phyloP scores from a whole-genome alignment of 2,113 vertebrate genomes.

The Raja brachyura region DNA sequence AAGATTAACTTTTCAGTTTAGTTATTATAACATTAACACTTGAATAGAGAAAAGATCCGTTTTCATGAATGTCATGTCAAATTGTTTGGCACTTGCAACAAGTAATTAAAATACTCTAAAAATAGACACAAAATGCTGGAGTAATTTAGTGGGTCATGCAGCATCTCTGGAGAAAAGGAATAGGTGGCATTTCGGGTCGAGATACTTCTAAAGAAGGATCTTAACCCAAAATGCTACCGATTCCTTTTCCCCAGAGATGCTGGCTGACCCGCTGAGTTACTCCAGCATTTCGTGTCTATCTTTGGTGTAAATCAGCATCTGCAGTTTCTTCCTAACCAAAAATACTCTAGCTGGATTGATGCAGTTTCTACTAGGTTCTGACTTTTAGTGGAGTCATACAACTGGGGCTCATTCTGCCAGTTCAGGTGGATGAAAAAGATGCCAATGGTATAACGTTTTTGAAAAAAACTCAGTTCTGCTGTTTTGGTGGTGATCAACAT shows the following conservation, averaged over 20 bases:
- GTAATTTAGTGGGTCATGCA: too few species aligned
- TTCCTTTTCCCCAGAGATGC: too few species aligned
- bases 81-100: neutral
- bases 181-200: too few species aligned
- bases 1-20: neutral
- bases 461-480: too few species aligned
- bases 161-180: too few species aligned
- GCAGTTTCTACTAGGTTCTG: neutral
- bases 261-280: too few species aligned
- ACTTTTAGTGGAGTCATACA: neutral
- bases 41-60: neutral
- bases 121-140: too few species aligned
- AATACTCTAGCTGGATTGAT: neutral
- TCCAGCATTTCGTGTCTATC: too few species aligned
- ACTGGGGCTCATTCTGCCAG: neutral
- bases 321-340: neutral
- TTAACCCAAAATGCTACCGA: too few species aligned
- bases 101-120: neutral
- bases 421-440: neutral
- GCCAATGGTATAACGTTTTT: neutral
- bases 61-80: neutral
- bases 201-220: too few species aligned
- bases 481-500: neutral
- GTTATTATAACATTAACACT: neutral
- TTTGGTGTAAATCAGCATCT: too few species aligned